phyloP scores from a whole-genome alignment of 2,113 vertebrate species.

The Saguinus imperator region DNA sequence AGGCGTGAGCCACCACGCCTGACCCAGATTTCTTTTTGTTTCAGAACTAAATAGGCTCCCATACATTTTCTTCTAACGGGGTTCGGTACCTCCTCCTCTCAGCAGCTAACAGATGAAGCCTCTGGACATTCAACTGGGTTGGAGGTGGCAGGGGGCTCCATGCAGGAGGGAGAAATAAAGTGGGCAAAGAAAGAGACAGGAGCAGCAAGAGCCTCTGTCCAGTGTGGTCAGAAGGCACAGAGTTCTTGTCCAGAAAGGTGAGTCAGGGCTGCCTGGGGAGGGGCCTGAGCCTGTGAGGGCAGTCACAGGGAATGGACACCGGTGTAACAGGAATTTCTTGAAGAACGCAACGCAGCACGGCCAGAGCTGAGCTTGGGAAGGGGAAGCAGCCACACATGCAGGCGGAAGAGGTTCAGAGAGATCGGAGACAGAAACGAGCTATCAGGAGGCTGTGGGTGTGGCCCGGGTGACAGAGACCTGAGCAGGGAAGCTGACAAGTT shows the following conservation, averaged over 20 bases:
- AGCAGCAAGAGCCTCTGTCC: not conserved
- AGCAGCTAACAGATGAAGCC: fast-evolving
- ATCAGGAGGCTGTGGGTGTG: fast-evolving
- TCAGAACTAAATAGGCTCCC: not conserved
- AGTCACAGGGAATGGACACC: fast-evolving
- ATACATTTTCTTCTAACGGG: too few relatives aligned
- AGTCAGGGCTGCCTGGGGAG: fast-evolving
- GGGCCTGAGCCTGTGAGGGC: fast-evolving
- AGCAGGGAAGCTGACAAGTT: fast-evolving
- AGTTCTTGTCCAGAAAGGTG: not conserved
- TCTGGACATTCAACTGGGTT: not conserved
- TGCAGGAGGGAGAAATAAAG: not conserved
- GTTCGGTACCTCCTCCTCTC: not conserved
- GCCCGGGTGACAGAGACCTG: fast-evolving
- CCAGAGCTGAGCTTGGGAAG: fast-evolving
- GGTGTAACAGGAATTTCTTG: fast-evolving
- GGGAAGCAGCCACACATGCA: fast-evolving
- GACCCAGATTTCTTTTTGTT: not conserved
- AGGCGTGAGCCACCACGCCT: too few relatives aligned
- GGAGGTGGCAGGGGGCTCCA: not conserved
- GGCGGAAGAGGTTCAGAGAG: fast-evolving
- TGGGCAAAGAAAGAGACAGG: not conserved
- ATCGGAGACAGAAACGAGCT: not conserved
- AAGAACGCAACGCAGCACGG: fast-evolving
- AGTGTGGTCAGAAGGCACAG: fast-evolving